Evolutionary conservation across 2,113 vertebrate species (phyloP).

Genomic region (Gallinago media): DNA sequence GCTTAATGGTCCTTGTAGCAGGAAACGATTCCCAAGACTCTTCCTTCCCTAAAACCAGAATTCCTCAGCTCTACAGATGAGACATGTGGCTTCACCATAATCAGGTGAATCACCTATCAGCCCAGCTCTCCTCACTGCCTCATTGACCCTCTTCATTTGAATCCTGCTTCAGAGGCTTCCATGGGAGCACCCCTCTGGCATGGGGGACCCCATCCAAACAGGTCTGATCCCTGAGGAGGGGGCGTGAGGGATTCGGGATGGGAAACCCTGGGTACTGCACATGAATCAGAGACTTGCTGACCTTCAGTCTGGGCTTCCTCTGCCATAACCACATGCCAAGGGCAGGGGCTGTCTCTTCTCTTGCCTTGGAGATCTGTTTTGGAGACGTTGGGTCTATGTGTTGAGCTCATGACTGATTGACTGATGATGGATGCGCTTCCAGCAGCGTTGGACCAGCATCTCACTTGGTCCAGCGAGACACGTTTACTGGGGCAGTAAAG

Average conservation of each 20-base stretch:
- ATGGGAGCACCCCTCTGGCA: not conserved
- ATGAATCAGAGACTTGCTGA: not conserved
- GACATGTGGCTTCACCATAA: not conserved
- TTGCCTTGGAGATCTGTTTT: not conserved
- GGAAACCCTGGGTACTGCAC: not conserved
- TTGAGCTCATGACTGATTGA: not conserved
- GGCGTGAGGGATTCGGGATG: not conserved
- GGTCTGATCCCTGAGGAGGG: not conserved
- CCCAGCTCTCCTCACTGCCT: not conserved
- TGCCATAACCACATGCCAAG: fast-evolving
- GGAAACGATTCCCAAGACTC: not conserved
- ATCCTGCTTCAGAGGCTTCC: not conserved
- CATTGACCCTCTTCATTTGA: not conserved
- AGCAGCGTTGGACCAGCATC: not conserved
- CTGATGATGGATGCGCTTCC: not conserved
- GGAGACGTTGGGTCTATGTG: not conserved
- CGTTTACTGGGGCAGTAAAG: not conserved
- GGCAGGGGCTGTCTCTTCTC: not conserved
- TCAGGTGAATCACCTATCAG: not conserved
- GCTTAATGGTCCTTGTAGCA: not conserved
- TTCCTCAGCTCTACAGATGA: not conserved
- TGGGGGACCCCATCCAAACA: not conserved
- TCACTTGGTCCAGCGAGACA: not conserved
- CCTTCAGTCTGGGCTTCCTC: not conserved
- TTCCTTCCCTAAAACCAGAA: not conserved